A percentile compares a stretch with the other conserved stretches of the same genome.
These are phyloP conservation scores for Sericinus montela DNA, from an alignment of 2,888 invertebrate genomes.

Conservation along the genomic window DNA sequence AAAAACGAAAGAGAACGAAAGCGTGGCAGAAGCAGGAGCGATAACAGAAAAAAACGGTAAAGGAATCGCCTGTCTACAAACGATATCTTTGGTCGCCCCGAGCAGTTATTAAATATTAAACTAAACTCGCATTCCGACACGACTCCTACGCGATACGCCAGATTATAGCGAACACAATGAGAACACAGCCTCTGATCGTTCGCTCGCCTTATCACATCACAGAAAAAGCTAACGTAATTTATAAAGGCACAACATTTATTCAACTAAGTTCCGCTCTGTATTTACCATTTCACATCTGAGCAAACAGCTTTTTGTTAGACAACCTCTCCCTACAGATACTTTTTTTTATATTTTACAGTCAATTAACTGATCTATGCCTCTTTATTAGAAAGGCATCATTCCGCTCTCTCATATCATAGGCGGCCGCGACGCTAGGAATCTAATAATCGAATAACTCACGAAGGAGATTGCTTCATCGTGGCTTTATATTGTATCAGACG, in stretches of 20 bases:
- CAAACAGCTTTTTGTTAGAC: conserved; percentile 9
- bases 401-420: conserved; percentile 8
- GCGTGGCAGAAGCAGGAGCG: conserved; percentile 73
- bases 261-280: conserved; percentile 26
- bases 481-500: conserved; percentile 46
- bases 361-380: conserved; percentile 23
- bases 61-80: conserved; percentile 66
- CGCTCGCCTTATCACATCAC: conserved; percentile 69
- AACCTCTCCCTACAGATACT: conserved; percentile 1
- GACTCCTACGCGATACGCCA: conserved; percentile 73
- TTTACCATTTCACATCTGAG: conserved; percentile 46
- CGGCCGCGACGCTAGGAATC: conserved; percentile 26
- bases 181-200: conserved; percentile 61
- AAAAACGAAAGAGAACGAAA: conserved; percentile 64
- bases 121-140: conserved; percentile 77
- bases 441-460: conserved; percentile 51
- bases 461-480: conserved; percentile 49
- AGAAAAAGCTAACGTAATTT: conserved; percentile 64
- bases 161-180: conserved; percentile 74
- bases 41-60: conserved; percentile 74
- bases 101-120: conserved; percentile 79
- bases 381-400: conserved; percentile 34
- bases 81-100: conserved; percentile 65
- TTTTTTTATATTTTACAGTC: not conserved
- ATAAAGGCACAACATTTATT: conserved; percentile 32